Evolutionary conservation across 1,140 invertebrate genomes (phyloP).

Genomic region (Colletes gigas): DNA sequence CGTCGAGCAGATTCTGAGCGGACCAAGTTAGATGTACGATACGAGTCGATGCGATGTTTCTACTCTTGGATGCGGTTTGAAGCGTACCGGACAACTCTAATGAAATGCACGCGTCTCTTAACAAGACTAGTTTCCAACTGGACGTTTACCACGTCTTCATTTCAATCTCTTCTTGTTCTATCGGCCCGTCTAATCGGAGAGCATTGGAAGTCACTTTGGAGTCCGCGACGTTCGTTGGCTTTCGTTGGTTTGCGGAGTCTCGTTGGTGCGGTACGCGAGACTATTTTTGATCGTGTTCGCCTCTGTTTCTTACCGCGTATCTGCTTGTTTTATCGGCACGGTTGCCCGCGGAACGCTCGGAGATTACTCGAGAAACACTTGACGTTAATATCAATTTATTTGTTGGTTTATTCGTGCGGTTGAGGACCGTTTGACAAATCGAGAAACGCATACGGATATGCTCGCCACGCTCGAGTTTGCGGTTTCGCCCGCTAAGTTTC

Average conservation of each 20-base stretch:
- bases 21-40: constrained; percentile 13
- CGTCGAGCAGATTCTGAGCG: background rate
- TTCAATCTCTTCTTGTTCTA: constrained; percentile 27
- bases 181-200: constrained; percentile 4
- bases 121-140: constrained; percentile 17
- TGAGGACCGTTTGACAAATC: too few relatives aligned
- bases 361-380: background rate
- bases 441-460: too few relatives aligned
- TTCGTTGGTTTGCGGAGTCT: background rate
- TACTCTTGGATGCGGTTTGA: background rate
- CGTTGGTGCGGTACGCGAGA: background rate
- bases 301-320: background rate
- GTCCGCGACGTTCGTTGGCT: background rate
- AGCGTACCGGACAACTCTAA: constrained; percentile 17
- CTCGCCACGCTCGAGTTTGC: too few relatives aligned
- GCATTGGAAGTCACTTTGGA: background rate
- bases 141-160: constrained; percentile 31
- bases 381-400: constrained; percentile 15
- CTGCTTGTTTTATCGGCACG: background rate
- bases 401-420: too few relatives aligned
- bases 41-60: constrained; percentile 20
- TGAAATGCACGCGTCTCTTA: constrained; percentile 31
- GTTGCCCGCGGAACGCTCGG: background rate
- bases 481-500: too few relatives aligned
- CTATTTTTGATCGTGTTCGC: background rate